These are phyloP conservation scores for Chrysina gloriosa DNA, from an alignment of 2,888 invertebrate species.

Conservation along the genomic window DNA sequence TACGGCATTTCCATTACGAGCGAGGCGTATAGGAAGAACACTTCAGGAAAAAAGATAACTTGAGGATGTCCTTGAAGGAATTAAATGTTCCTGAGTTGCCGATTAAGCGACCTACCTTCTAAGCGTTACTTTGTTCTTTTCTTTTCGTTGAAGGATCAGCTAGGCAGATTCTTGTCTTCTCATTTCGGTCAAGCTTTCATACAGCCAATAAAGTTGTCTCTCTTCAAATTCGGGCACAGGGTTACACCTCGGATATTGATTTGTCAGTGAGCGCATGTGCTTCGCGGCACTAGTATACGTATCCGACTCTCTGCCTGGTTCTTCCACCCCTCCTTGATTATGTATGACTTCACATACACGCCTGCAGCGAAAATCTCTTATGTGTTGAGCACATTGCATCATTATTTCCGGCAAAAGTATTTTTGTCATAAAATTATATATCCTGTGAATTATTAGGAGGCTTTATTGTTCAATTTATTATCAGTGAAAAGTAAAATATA, in stretches of 20 bases:
- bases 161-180: not conserved
- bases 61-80: conserved; percentile 29
- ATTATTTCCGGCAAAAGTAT: conserved; percentile 8
- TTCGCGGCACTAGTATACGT: not conserved
- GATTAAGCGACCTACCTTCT: conserved; percentile 27
- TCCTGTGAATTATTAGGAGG: no score
- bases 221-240: conserved; percentile 56
- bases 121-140: conserved; percentile 15
- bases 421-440: no score
- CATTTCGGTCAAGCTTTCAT: conserved; percentile 1
- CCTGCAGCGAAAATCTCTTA: conserved; percentile 4
- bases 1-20: not conserved
- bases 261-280: conserved; percentile 4
- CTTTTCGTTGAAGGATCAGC: not conserved
- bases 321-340: conserved; percentile 12
- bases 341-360: conserved; percentile 19
- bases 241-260: conserved; percentile 49
- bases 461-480: no score
- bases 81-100: conserved; percentile 27
- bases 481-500: no score
- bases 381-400: not conserved
- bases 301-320: not conserved
- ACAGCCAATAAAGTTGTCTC: conserved; percentile 12
- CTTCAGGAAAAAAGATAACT: conserved; percentile 15
- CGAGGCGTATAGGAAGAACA: not conserved